Conservation (phyloP, 2,888 invertebrate species). For the Dryobota labecula region DNA sequence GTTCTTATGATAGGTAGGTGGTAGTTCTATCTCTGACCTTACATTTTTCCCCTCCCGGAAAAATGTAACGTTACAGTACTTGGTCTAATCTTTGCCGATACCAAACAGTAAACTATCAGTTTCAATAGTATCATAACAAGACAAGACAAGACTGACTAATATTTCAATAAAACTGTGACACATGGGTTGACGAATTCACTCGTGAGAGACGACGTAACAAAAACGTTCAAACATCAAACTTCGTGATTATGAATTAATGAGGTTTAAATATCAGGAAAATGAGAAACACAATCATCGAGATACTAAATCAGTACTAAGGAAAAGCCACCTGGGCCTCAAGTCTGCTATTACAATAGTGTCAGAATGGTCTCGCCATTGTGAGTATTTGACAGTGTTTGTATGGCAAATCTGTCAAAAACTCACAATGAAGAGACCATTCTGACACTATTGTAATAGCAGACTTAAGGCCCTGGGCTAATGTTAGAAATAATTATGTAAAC, state of each 20-base stretch:
- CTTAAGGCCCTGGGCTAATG: constrained; percentile 6
- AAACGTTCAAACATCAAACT: constrained; percentile 3
- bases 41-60: no score
- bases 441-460: no score
- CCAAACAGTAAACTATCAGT: not conserved
- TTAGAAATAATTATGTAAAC: constrained; percentile 9
- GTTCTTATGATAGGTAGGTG: no score
- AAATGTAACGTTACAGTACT: no score
- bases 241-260: constrained; percentile 44
- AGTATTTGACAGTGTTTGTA: no score
- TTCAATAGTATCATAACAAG: not conserved
- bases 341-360: no score
- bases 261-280: constrained; percentile 38
- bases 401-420: no score
- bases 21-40: no score
- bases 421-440: no score
- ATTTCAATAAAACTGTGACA: constrained; percentile 15
- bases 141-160: constrained; percentile 3
- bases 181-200: constrained; percentile 11
- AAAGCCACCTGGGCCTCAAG: constrained; percentile 8
- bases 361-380: no score
- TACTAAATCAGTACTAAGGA: constrained; percentile 21
- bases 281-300: constrained; percentile 9
- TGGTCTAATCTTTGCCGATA: not conserved
- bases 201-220: constrained; percentile 2